phyloP scores from a whole-genome alignment of 2,888 invertebrate species.

The Agriopis leucophaearia region DNA sequence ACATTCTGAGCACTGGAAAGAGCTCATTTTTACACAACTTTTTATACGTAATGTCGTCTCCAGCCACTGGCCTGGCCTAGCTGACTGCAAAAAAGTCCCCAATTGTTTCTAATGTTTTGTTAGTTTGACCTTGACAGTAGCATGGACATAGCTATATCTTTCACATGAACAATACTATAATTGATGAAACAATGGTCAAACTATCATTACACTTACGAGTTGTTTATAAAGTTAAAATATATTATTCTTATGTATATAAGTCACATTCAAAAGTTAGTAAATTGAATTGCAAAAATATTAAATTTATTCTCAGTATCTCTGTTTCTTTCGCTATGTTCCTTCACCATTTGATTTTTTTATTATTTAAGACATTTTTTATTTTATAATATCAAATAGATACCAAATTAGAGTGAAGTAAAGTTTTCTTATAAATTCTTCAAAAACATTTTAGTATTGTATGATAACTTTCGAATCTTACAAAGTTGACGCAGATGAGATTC shows the following conservation, averaged over 20 bases:
- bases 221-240: constrained; percentile 6
- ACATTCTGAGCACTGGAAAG: too few species aligned
- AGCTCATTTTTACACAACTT: too few species aligned
- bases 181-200: constrained; percentile 9
- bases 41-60: too few species aligned
- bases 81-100: not conserved
- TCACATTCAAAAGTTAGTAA: constrained; percentile 38
- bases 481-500: constrained; percentile 57
- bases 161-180: too few species aligned
- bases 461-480: constrained; percentile 8
- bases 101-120: not conserved
- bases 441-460: constrained; percentile 16
- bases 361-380: not conserved
- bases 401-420: constrained; percentile 3
- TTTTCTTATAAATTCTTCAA: constrained; percentile 29
- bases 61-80: too few species aligned
- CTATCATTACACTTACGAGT: not conserved
- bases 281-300: constrained; percentile 42
- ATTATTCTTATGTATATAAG: constrained; percentile 9
- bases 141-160: too few species aligned
- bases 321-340: constrained; percentile 20
- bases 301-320: constrained; percentile 24
- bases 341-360: not conserved
- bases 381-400: constrained; percentile 11
- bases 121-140: not conserved